A percentile compares a stretch with the other conserved stretches of the same genome.
These are phyloP conservation scores for Scaptodrosophila lebanonensis DNA, from an alignment of 1,140 invertebrate genomes.

Conservation along the genomic window DNA sequence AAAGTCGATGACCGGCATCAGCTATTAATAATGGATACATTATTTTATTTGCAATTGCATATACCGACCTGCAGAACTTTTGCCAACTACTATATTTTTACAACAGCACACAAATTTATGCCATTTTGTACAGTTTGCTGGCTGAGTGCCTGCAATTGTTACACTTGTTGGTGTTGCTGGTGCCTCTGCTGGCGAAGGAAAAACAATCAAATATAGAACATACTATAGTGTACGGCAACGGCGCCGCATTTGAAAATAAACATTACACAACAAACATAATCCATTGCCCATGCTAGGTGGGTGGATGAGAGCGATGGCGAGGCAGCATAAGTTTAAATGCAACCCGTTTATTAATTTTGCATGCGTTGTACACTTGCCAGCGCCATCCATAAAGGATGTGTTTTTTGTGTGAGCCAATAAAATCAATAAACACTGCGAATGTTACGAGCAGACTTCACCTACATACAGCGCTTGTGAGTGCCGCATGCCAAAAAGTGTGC, in stretches of 20 bases:
- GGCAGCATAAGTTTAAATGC: not conserved
- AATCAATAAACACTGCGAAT: constrained; percentile 25
- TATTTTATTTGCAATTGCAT: too few relatives aligned
- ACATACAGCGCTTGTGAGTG: constrained; percentile 37
- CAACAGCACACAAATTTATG: constrained; percentile 25
- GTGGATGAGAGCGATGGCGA: constrained; percentile 6
- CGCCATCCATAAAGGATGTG: too few relatives aligned
- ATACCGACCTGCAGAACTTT: too few relatives aligned
- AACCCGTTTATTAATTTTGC: constrained; percentile 56
- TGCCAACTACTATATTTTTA: constrained; percentile 31
- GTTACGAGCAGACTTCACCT: constrained; percentile 47
- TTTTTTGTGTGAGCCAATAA: constrained; percentile 27
- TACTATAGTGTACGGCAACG: constrained; percentile 25
- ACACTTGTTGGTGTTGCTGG: not conserved
- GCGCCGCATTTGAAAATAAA: constrained; percentile 33
- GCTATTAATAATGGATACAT: too few relatives aligned
- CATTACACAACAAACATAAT: constrained; percentile 52
- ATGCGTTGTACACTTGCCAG: constrained; percentile 19
- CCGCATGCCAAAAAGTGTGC: constrained; percentile 5
- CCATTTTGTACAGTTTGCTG: constrained; percentile 20
- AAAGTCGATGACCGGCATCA: too few relatives aligned
- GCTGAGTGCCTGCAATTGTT: constrained; percentile 36
- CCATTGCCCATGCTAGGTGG: constrained; percentile 61
- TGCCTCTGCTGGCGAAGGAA: constrained; percentile 22
- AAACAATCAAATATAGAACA: constrained; percentile 62